These are phyloP conservation scores for Acropternis orthonyx DNA, from an alignment of 2,797 vertebrate genomes.

Conservation along the genomic window DNA sequence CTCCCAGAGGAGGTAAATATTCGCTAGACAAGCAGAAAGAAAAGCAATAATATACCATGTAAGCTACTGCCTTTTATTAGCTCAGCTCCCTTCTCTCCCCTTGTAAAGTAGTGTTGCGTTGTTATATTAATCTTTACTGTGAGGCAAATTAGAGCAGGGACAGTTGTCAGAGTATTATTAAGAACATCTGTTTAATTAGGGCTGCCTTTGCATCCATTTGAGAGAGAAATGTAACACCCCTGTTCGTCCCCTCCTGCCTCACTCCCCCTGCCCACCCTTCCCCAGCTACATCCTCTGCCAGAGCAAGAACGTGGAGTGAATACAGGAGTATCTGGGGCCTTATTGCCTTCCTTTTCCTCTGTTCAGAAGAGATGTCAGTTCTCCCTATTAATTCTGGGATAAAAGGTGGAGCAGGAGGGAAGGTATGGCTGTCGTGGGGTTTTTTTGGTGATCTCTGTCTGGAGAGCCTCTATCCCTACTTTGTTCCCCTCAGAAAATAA, in stretches of 20 bases:
- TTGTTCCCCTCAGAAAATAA: slow-evolving; percentile 6
- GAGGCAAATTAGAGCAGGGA: slow-evolving; percentile 62
- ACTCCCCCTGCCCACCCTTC: not conserved
- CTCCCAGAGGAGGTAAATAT: slow-evolving; percentile 52
- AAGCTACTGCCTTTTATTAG: slow-evolving; percentile 49
- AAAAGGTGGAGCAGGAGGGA: not conserved
- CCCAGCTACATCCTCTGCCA: not conserved
- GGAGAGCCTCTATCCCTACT: not conserved
- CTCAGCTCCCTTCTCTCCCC: slow-evolving; percentile 35
- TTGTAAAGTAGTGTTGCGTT: slow-evolving; percentile 42
- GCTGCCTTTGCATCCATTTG: slow-evolving; percentile 4
- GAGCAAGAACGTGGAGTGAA: not conserved
- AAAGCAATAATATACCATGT: slow-evolving; percentile 60
- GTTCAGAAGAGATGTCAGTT: not conserved
- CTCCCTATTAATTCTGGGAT: not conserved
- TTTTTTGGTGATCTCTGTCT: not conserved
- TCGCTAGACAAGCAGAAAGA: slow-evolving; percentile 53
- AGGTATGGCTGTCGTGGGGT: not conserved
- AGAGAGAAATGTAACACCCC: not conserved
- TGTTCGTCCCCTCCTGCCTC: not conserved
- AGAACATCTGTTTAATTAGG: slow-evolving; percentile 62
- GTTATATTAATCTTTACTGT: slow-evolving; percentile 56
- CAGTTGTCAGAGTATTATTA: slow-evolving; percentile 55
- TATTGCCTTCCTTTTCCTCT: not conserved
- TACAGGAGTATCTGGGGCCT: not conserved